Conservation (phyloP, 2,888 invertebrate genomes). For the Caenorhabditis macrosperma region DNA sequence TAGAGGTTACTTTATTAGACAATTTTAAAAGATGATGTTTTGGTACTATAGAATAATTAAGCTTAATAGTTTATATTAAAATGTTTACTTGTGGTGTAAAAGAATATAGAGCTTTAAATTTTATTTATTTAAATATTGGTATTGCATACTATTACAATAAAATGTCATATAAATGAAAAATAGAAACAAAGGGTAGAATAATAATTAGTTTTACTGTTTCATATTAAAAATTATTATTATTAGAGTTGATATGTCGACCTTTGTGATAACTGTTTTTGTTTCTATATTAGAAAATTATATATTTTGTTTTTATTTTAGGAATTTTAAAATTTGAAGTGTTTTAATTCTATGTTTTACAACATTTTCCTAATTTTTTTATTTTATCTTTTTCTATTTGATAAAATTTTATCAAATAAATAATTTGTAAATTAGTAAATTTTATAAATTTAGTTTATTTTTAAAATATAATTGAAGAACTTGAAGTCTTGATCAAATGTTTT, state of each 20-base stretch:
- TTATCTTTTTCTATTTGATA: slow-evolving; percentile 52
- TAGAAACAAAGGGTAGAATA: slow-evolving; percentile 67
- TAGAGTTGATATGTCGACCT: slow-evolving; percentile 70
- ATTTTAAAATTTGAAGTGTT: slow-evolving; percentile 70
- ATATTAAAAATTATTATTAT: slow-evolving; percentile 66
- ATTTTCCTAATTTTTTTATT: slow-evolving; percentile 57
- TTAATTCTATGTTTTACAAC: slow-evolving; percentile 67
- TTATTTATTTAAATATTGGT: slow-evolving; percentile 65
- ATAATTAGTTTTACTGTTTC: slow-evolving; percentile 68
- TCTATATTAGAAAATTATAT: slow-evolving; percentile 72
- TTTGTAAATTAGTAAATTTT: slow-evolving; percentile 66
- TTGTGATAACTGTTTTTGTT: slow-evolving; percentile 67
- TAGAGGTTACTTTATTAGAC: slow-evolving; percentile 72
- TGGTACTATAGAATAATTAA: slow-evolving; percentile 63
- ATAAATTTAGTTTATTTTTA: slow-evolving; percentile 59
- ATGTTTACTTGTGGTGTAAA: slow-evolving; percentile 70
- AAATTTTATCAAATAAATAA: slow-evolving; percentile 62
- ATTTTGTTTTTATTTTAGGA: slow-evolving; percentile 52
- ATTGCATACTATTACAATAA: slow-evolving; percentile 84
- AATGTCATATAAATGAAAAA: slow-evolving; percentile 65
- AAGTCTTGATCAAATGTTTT: slow-evolving; percentile 76
- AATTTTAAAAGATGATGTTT: slow-evolving; percentile 71
- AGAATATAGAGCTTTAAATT: slow-evolving; percentile 65
- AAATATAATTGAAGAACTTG: slow-evolving; percentile 79
- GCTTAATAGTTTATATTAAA: slow-evolving; percentile 67